phyloP scores from a whole-genome alignment of 1,140 invertebrate species.

The Drosophila triauraria region DNA sequence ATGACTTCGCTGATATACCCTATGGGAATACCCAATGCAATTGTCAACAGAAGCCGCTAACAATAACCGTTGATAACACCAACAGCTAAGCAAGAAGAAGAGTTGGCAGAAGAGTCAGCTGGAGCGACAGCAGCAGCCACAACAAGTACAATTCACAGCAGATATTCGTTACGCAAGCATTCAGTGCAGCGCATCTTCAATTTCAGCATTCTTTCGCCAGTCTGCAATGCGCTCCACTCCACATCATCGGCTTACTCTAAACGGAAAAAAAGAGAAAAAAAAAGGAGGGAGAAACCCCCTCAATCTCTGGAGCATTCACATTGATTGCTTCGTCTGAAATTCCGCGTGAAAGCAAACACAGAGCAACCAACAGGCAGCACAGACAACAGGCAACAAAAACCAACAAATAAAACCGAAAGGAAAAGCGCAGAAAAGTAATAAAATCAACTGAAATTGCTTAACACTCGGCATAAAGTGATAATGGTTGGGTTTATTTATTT shows the following conservation, averaged over 20 bases:
- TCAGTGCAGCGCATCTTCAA: conserved; percentile 65
- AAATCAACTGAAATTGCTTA: conserved; percentile 52
- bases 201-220: conserved; percentile 75
- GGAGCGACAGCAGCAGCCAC: conserved; percentile 18
- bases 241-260: neutral
- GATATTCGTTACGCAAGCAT: conserved; percentile 43
- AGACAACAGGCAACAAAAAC: neutral
- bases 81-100: conserved; percentile 11
- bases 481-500: conserved; percentile 48
- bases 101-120: conserved; percentile 9
- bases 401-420: conserved; percentile 38
- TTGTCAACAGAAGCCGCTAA: conserved; percentile 50
- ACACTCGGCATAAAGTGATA: conserved; percentile 65
- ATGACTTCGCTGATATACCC: conserved; percentile 8
- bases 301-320: conserved; percentile 41
- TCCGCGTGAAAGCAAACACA: conserved; percentile 44
- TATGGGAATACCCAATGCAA: neutral
- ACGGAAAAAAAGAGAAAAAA: neutral
- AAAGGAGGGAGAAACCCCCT: neutral
- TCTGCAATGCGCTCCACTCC: conserved; percentile 53
- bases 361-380: conserved; percentile 13
- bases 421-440: conserved; percentile 52
- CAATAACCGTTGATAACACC: conserved; percentile 52
- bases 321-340: conserved; percentile 48
- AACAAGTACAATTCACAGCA: conserved; percentile 10